Evolutionary conservation across 2,888 invertebrate species (phyloP), one percentile per base, ranked within the genome.

Genomic region (Hirtodrosophila confusa): DNA sequence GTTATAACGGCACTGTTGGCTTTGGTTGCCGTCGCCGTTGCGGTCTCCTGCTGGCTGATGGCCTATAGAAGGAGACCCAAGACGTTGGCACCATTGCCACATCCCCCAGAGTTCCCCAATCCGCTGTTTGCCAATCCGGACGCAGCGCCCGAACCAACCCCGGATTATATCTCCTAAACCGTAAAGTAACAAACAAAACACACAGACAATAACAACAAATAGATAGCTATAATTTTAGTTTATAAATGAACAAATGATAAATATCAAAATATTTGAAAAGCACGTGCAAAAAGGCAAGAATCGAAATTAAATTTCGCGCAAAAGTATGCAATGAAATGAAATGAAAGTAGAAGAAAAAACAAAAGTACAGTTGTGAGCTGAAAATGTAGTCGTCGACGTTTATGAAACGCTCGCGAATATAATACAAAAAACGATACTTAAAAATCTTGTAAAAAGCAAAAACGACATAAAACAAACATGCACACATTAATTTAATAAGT

Each of bases 71-170:
- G 97, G 84, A 94, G 96, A 89, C 96, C 97, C 53, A 97, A 97
- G 88, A 94, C 96, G 51, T 94, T 96, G 72, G 97, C 97, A 39
- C 98, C 98, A 45, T 93, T 98, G 87, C 97, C 98, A 77, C 98
- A 98, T 93, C 98, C 98, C 79, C 96, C 97, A 74, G 97, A 98
- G 93, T 97, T 98, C 93, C 98, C 98, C 64, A 98, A 98, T 92
- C 97, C 98, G 82, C 93, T 98, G 90, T 97, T 97, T 93, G 95
- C 96, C 73, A 95, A 95, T 77, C 94, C 95, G 60, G 96, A 96
- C 91, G 95, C 95, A 66, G 94, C 95, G 90, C 95, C 95, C 70
- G 96, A 96, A 92, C 96, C 96, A 78, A 95, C 95, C 86, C 96
- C 96, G 69, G 96, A 96, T 92, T 96, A 96, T 93, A 94, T 93